Evolutionary conservation across 2,888 invertebrate species (phyloP).

Genomic region (Palloptera scutellata): DNA sequence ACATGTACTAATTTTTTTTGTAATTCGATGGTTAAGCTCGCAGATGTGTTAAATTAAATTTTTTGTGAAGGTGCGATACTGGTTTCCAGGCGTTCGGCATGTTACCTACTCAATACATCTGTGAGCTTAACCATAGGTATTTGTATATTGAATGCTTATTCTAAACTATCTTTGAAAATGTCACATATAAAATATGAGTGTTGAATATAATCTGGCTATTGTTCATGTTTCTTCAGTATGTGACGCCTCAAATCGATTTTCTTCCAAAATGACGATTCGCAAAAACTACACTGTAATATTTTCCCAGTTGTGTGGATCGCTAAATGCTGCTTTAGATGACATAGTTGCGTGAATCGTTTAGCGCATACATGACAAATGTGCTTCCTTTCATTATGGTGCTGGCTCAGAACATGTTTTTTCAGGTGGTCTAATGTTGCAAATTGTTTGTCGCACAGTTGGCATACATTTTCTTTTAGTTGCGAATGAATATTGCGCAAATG

Average conservation of each 20-base stretch:
- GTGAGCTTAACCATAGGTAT: no score
- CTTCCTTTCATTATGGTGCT: conserved; percentile 49
- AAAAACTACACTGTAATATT: conserved; percentile 35
- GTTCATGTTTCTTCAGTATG: conserved; percentile 30
- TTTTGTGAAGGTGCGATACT: no score
- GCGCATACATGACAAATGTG: conserved; percentile 44
- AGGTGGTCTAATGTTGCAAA: conserved; percentile 49
- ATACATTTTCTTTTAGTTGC: conserved; percentile 42
- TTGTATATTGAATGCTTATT: no score
- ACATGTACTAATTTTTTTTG: no score
- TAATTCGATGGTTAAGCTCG: no score
- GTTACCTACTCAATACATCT: no score
- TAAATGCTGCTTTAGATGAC: conserved; percentile 48
- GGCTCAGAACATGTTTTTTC: conserved; percentile 48
- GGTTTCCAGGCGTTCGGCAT: no score
- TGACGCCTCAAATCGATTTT: conserved; percentile 42
- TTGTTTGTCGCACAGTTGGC: conserved; percentile 46
- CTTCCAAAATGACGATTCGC: conserved; percentile 39
- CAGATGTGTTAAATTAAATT: no score
- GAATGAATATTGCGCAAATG: conserved; percentile 46
- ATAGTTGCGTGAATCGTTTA: conserved; percentile 46
- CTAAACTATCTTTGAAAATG: no score
- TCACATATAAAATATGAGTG: no score
- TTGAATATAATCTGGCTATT: neutral
- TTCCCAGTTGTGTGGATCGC: conserved; percentile 43